Conservation (phyloP, 2,797 vertebrate genomes). For the Fistularia commersonii region DNA sequence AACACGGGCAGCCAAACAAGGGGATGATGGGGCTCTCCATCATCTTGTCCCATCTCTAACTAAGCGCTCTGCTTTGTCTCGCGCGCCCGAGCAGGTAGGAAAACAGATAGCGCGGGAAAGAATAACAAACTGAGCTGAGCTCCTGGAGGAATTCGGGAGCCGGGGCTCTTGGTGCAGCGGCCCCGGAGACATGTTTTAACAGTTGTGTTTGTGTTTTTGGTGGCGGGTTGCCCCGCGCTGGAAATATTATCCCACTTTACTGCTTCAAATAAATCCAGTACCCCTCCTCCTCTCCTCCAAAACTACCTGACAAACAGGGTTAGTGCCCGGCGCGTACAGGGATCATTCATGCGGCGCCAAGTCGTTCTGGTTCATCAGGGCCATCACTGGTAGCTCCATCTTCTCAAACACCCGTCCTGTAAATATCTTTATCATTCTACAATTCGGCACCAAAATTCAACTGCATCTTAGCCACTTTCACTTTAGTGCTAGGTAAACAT, state of each 20-base stretch:
- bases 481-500: too few relatives aligned
- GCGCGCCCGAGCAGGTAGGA: slow-evolving; percentile 27
- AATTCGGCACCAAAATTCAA: too few relatives aligned
- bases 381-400: too few relatives aligned
- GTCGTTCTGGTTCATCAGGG: slow-evolving; percentile 24
- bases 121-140: slow-evolving; percentile 27
- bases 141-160: slow-evolving; percentile 48
- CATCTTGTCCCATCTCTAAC: slow-evolving; percentile 48
- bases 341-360: slow-evolving; percentile 33
- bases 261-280: slow-evolving; percentile 73
- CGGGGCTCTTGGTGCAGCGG: slow-evolving; percentile 43
- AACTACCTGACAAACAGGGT: slow-evolving; percentile 70
- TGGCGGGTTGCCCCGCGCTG: slow-evolving; percentile 61
- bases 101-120: slow-evolving; percentile 33
- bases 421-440: too few relatives aligned
- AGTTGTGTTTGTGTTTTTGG: slow-evolving; percentile 74
- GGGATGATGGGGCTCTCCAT: slow-evolving; percentile 54
- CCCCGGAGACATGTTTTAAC: slow-evolving; percentile 72
- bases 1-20: slow-evolving; percentile 56
- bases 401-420: too few relatives aligned
- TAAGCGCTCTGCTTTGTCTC: slow-evolving; percentile 30
- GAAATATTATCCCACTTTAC: slow-evolving; percentile 71
- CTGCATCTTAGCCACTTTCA: too few relatives aligned
- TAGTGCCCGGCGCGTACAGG: slow-evolving; percentile 22
- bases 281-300: slow-evolving; percentile 66